Conservation (phyloP, 2,888 invertebrate genomes). For the Eurytoma californica region DNA sequence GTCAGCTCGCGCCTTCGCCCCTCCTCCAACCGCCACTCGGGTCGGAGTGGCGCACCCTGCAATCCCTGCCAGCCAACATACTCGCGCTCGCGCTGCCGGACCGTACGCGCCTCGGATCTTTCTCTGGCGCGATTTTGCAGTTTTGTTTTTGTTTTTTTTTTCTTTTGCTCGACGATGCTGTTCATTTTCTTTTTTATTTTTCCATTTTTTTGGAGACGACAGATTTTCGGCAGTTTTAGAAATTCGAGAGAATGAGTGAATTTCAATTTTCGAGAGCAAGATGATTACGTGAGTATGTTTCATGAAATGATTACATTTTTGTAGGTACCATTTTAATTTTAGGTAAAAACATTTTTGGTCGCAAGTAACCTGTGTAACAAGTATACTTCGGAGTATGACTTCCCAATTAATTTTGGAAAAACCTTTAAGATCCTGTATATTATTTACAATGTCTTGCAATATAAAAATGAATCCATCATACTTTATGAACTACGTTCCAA, state of each 20-base stretch:
- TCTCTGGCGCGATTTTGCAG: not conserved
- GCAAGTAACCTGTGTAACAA: too few relatives aligned
- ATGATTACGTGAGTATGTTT: too few relatives aligned
- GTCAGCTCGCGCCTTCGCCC: slow-evolving; percentile 27
- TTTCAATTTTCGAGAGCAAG: too few relatives aligned
- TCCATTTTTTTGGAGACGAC: not conserved
- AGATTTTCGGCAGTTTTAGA: not conserved
- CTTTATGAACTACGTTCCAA: too few relatives aligned
- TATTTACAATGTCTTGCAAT: too few relatives aligned
- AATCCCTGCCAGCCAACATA: not conserved
- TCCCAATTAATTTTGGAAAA: too few relatives aligned
- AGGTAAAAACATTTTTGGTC: too few relatives aligned
- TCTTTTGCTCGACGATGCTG: not conserved
- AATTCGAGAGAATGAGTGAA: not conserved
- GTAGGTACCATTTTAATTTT: too few relatives aligned
- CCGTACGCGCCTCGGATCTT: not conserved
- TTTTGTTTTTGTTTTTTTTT: not conserved
- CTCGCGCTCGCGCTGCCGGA: slow-evolving; percentile 27
- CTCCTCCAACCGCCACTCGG: not conserved
- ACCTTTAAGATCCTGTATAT: too few relatives aligned
- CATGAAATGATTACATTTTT: too few relatives aligned
- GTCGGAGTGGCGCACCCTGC: not conserved
- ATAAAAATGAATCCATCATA: too few relatives aligned
- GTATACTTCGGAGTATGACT: too few relatives aligned
- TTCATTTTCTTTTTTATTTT: not conserved